Evolutionary conservation across 2,113 vertebrate genomes (phyloP).

Genomic region (Xerus inauris): DNA sequence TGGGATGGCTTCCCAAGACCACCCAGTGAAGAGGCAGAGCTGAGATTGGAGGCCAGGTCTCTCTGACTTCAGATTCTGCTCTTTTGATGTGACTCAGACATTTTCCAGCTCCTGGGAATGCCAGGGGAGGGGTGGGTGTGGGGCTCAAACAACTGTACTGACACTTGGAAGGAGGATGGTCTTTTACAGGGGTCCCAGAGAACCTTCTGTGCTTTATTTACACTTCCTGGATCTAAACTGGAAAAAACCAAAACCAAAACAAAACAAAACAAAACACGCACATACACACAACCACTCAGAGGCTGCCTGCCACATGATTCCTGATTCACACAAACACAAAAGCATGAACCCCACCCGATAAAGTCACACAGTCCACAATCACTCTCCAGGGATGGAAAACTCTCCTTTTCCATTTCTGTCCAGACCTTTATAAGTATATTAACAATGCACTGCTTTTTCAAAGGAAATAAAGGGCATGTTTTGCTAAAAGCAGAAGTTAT

Average conservation of each 20-base stretch:
- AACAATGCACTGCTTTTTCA: not conserved
- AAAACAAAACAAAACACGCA: not conserved
- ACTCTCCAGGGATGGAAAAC: slow-evolving; percentile 45
- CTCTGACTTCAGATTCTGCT: not conserved
- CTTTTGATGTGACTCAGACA: not conserved
- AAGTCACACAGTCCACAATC: not conserved
- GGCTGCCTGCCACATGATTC: slow-evolving; percentile 49
- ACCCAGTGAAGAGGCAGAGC: not conserved
- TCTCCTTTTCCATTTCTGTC: slow-evolving; percentile 1
- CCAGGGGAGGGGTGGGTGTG: not conserved
- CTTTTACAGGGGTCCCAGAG: not conserved
- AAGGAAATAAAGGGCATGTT: not conserved
- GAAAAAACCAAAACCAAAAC: not conserved
- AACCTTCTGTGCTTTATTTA: slow-evolving; percentile 23
- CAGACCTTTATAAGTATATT: not conserved
- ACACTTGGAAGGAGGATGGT: not conserved
- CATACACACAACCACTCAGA: not conserved
- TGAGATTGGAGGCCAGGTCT: not conserved
- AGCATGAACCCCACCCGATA: not conserved
- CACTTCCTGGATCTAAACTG: slow-evolving; percentile 63
- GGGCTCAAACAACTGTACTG: not conserved
- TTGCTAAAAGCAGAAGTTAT: slow-evolving; percentile 10
- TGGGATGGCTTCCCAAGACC: not conserved
- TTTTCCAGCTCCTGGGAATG: not conserved
- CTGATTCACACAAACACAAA: slow-evolving; percentile 68